phyloP scores from a whole-genome alignment of 2,113 vertebrate genomes.

The Anhinga rufa region DNA sequence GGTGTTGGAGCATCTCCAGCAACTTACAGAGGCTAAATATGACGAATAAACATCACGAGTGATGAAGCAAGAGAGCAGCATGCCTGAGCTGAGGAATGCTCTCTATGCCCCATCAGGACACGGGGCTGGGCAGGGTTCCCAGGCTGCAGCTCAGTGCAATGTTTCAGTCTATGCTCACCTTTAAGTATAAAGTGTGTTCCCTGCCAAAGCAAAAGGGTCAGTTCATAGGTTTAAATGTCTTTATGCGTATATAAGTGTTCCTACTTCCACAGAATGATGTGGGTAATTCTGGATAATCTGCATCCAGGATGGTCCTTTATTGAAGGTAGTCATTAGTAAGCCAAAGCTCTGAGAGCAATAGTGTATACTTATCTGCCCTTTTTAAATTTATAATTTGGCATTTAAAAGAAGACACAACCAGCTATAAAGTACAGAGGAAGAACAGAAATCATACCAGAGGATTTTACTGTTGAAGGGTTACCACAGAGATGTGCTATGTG shows the following conservation, averaged over 20 bases:
- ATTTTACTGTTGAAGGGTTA: not conserved
- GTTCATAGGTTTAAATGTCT: not conserved
- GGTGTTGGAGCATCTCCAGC: not conserved
- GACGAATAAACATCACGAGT: not conserved
- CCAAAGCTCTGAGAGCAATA: not conserved
- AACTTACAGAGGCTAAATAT: not conserved
- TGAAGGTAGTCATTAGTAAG: not conserved
- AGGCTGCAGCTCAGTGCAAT: not conserved
- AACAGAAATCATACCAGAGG: not conserved
- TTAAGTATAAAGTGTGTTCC: not conserved
- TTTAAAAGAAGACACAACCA: not conserved
- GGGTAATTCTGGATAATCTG: not conserved
- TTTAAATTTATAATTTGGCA: not conserved
- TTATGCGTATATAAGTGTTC: fast-evolving
- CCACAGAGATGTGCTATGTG: not conserved
- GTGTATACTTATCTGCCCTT: not conserved
- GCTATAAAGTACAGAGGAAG: not conserved
- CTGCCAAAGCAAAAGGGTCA: not conserved
- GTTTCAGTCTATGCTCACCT: not conserved
- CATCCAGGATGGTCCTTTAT: not conserved
- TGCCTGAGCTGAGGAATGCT: not conserved
- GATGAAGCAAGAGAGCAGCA: not conserved
- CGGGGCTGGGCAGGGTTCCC: not conserved
- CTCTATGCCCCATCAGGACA: not conserved
- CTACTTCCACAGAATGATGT: not conserved